Base-by-base conservation (phyloP, 1,140 invertebrate genomes). In the Microplitis mediator region DNA sequence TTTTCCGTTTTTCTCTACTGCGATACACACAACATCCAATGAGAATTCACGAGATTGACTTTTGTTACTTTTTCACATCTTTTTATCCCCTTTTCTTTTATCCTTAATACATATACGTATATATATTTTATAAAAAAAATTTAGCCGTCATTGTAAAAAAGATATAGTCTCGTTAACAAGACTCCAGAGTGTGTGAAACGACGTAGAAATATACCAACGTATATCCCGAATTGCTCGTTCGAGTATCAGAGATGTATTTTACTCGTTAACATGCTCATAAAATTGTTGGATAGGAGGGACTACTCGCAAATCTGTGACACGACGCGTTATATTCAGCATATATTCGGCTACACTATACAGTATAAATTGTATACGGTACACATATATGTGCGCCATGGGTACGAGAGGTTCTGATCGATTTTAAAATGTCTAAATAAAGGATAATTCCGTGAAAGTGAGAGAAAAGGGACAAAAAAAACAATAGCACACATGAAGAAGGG, bases 41-140 rank as follows among this genome's bases (percentile, higher is more conserved):
- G 69, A 52, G 45, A 63, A 71, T 71, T 51, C 32, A 64, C 69
- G 64, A 39, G 62, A 71, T 71, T 32, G 50, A 71, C 69, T 71
- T 71, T 71, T 65, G 61, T 71, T 50, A 32, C 52, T 71, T 68
- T 70, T 73, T n/a, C 23, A n/a, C 11, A 34, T 60, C 66, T 76
- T 64, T 71, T 63, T 61, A 56, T 74, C 69, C 66, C 72, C 35
- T 39, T 67, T 71, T 72, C 51, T 14, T 67, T 72, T 54, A 5
- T 64, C 51, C 23, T 23, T 23, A 23, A 23, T 23, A 23, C 23
- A 5, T 52, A 13, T 51, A 11, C 2, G 4, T 62, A 9, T 51
- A 39, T 51, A 51, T 66, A 32, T 45, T 45, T 45, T 11, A 45
- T 45, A 11, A 45, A 45, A 45, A 66, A 50, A 66, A 66, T 66